These are phyloP conservation scores for Hylaea fasciaria DNA, from an alignment of 2,888 invertebrate genomes.

Conservation along the genomic window DNA sequence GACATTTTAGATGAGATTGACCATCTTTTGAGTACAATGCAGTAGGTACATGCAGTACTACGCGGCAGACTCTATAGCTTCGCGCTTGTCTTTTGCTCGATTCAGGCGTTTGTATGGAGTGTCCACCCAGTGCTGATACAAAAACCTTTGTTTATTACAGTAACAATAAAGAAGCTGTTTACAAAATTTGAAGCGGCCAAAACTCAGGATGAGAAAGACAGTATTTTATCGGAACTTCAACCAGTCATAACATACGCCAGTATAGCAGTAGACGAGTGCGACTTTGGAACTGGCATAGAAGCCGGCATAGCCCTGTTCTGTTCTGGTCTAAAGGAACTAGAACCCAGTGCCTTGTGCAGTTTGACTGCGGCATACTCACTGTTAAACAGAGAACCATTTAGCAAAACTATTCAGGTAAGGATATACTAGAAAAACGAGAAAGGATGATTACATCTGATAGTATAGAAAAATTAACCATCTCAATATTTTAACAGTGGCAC, in stretches of 20 bases:
- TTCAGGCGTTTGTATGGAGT: too few species aligned
- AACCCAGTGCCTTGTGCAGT: constrained; percentile 86
- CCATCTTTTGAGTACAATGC: too few species aligned
- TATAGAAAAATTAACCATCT: too few species aligned
- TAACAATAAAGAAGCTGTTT: constrained; percentile 88
- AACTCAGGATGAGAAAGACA: constrained; percentile 84
- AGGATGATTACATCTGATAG: too few species aligned
- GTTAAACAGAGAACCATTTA: constrained; percentile 89
- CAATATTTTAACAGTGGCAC: too few species aligned
- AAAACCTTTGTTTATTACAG: constrained; percentile 70
- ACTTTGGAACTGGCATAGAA: constrained; percentile 97
- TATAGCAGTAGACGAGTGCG: constrained; percentile 97
- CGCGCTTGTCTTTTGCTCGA: too few species aligned
- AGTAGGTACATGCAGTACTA: too few species aligned
- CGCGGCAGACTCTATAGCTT: too few species aligned
- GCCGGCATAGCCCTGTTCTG: constrained; percentile 94
- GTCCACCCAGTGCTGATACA: too few species aligned
- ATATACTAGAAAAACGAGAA: too few species aligned
- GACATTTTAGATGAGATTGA: too few species aligned
- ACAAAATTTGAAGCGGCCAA: constrained; percentile 86
- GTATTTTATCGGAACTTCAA: constrained; percentile 88
- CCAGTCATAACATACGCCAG: constrained; percentile 92
- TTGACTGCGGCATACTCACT: constrained; percentile 91
- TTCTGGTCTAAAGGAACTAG: constrained; percentile 88
- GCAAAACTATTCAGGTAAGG: constrained; percentile 87